Conservation (phyloP, 2,113 vertebrate species). For the Corynorhinus townsendii region DNA sequence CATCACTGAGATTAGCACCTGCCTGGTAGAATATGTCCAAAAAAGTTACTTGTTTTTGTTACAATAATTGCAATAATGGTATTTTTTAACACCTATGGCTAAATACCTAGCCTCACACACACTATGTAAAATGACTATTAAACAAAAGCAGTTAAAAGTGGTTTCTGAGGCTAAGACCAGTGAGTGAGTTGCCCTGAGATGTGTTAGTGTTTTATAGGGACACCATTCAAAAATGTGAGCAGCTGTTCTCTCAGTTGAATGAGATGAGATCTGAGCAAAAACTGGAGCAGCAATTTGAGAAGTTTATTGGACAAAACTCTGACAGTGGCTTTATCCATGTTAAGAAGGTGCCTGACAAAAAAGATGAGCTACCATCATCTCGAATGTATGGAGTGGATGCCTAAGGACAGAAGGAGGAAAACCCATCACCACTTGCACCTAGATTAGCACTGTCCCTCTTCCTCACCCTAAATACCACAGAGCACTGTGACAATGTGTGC, state of each 20-base stretch:
- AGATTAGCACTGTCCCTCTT: not conserved
- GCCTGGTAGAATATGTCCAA: not conserved
- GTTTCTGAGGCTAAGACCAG: not conserved
- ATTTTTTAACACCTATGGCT: not conserved
- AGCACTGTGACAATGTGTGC: not conserved
- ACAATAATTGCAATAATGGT: not conserved
- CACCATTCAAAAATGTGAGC: not conserved
- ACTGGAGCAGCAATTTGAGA: not conserved
- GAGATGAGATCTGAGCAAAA: not conserved
- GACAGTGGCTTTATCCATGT: not conserved
- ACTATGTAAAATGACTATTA: not conserved
- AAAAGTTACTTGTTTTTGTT: not conserved
- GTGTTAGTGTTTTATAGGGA: not conserved
- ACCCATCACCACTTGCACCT: not conserved
- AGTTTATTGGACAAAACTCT: not conserved
- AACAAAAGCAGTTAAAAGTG: not conserved
- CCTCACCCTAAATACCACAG: not conserved
- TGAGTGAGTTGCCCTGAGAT: not conserved
- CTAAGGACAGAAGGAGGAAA: not conserved
- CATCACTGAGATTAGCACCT: not conserved
- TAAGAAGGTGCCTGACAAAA: not conserved
- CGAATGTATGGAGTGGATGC: not conserved
- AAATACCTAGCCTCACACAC: not conserved
- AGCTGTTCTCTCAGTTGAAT: not conserved
- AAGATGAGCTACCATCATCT: not conserved